A percentile compares a stretch with the other conserved stretches of the same genome.
phyloP scores from a whole-genome alignment of 2,888 invertebrate genomes.

The Lasius platythorax region DNA sequence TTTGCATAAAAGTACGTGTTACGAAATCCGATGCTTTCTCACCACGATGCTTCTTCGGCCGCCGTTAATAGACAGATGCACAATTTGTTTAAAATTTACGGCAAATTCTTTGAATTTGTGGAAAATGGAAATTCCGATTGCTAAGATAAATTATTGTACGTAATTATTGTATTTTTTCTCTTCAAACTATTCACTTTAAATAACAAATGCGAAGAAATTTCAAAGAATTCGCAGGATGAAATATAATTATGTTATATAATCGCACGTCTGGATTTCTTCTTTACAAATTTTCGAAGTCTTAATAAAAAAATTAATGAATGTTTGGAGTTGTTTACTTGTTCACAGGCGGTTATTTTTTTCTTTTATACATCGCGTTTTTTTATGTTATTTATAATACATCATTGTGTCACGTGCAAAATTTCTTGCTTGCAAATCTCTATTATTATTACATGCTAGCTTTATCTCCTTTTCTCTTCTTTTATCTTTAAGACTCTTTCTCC shows the following conservation, averaged over 20 bases:
- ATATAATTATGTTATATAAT: not conserved
- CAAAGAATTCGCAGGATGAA: not conserved
- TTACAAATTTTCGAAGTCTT: not conserved
- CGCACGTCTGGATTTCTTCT: not conserved
- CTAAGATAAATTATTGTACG: not conserved
- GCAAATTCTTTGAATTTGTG: not conserved
- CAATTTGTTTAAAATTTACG: constrained; percentile 25
- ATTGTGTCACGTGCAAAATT: constrained; percentile 4
- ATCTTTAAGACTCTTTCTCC: constrained; percentile 2
- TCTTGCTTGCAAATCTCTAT: constrained; percentile 2
- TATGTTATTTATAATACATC: not conserved
- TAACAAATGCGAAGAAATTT: not conserved
- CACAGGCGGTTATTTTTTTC: not conserved
- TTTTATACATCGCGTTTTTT: constrained; percentile 12
- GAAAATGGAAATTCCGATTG: not conserved
- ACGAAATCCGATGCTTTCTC: constrained; percentile 41
- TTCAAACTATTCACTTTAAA: not conserved
- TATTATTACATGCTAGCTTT: not conserved
- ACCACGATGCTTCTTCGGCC: not conserved
- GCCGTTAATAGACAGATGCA: constrained; percentile 18
- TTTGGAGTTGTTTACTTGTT: not conserved
- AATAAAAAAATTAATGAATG: constrained; percentile 9
- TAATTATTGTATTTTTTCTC: not conserved
- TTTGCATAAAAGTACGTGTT: constrained; percentile 59
- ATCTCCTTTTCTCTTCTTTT: not conserved